Evolutionary conservation across 2,888 invertebrate genomes (phyloP), one percentile per base, ranked within the genome.

Genomic region (Labia minor): DNA sequence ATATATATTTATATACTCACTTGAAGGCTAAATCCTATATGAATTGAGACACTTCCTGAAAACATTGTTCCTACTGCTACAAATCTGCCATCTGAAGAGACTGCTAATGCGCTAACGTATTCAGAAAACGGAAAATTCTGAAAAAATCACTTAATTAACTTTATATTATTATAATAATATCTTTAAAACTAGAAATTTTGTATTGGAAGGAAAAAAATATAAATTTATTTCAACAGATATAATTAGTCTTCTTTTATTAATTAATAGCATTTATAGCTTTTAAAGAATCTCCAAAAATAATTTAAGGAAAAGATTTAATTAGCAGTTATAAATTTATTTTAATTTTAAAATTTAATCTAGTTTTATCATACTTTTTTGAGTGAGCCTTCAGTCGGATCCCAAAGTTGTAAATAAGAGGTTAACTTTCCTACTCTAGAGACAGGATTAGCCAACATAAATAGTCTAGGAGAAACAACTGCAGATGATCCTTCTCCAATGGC

Each of bases 21-120:
- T 83, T 94, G 92, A 74, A 97, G 82, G 79, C 92, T 96, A 78
- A 94, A 96, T 63, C 93, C 90, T 71, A 94, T 85, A 75, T 92
- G 92, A 72, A 97, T 89, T 71, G 90, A 87, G 14, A 97, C 91
- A 72, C 90, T 91, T 64, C 96, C 96, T 67, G 89, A 89, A 75
- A 90, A 90, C 90, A 96, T 95, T 61, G 94, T 94, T 8, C 96
- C 97, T 16, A 94, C 86, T 67, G 92, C 94, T 1, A 96, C 84
- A 79, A 92, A 98, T 68, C 90, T 81, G 0, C 97, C 97, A 80
- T 97, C 94, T 77, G 94, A 91, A 68, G 94, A 82, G 21, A 92
- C 92, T 0, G 94, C 90, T 70, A 95, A 80, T 16, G 93, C 91
- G 1, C 92, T 88, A 26, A 93, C 78, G 68, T 89, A 86, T 78